Base-by-base conservation (phyloP, 2,113 vertebrate species). In the Phrynosoma platyrhinos region DNA sequence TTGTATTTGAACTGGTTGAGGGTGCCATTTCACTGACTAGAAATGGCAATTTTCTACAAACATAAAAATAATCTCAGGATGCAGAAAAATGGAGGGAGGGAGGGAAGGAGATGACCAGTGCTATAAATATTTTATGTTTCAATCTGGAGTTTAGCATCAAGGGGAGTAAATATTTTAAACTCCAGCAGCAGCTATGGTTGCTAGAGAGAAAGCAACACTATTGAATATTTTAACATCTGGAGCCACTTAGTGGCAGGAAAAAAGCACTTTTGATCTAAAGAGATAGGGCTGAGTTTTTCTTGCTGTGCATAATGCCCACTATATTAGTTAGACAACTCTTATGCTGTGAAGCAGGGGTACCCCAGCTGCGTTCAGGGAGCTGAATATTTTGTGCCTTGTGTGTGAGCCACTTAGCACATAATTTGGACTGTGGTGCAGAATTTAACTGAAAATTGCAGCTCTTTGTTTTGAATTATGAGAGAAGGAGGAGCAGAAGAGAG, bases 211-310 rank as follows among this genome's bases (percentile, higher is more conserved):
- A 94, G 85, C 55, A 91, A 84, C 93, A 91, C 94, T 93, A 72
- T 94, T 95, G 94, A 96, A 94, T 95, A 96, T 97, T 97, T 96
- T 94, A 96, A 94, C 94, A 94, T 93, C 93, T 93, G 95, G 95
- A 96, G 89, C 91, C 94, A 95, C 94, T 97, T 95, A 96, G 94
- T 93, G 93, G 95, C 72, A 91, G 93, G 85, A 89, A 88, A 94
- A 71, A 95, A 94, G 76, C 88, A 90, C 87, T 90, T 94, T 93
- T 89, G 81, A 0, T 0, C 68, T 79, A 52, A 8, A 87, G 84
- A 75, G 68, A 69, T 66, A 90, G 87, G 82, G 90, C 84, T 91
- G 78, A 42, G 85, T 91, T 91, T 87, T 74, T 83, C 74, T 6
- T 79, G 69, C 78, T 80, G 84, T 71, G 52, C 66, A 77, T 76